A percentile compares a stretch with the other conserved stretches of the same genome.
phyloP scores from a whole-genome alignment of 2,113 vertebrate species.

The Leuciscus idus region DNA sequence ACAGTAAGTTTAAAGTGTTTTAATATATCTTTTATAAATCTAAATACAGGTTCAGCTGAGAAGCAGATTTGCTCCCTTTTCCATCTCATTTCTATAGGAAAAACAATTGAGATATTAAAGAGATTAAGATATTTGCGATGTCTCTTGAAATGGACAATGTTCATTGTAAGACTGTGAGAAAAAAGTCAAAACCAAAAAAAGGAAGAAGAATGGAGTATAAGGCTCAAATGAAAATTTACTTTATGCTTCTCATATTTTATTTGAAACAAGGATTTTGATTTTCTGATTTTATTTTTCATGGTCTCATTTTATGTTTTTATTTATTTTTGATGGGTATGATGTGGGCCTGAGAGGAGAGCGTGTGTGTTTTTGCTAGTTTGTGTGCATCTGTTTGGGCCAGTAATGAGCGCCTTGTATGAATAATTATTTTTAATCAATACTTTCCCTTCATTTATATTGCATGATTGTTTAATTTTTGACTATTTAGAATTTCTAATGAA shows the following conservation, averaged over 20 bases:
- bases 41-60: background rate
- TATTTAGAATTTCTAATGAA: background rate
- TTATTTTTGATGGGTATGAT: background rate
- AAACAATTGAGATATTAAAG: background rate
- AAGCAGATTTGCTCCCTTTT: background rate
- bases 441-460: slow-evolving; percentile 9
- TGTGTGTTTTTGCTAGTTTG: background rate
- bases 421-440: slow-evolving; percentile 32
- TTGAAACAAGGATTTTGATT: slow-evolving; percentile 11
- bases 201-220: background rate
- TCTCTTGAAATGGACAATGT: background rate
- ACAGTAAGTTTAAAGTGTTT: background rate
- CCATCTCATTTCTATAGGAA: background rate
- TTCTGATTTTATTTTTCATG: background rate
- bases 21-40: background rate
- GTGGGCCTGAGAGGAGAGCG: background rate
- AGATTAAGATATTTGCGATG: background rate
- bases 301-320: background rate
- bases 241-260: background rate
- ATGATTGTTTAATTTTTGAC: slow-evolving; percentile 4
- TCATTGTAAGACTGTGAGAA: background rate
- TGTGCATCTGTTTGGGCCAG: slow-evolving; percentile 3
- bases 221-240: slow-evolving; percentile 1
- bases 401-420: slow-evolving; percentile 12
- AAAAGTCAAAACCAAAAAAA: background rate